Conservation (phyloP, 2,888 invertebrate species). For the Dasypolia templi region DNA sequence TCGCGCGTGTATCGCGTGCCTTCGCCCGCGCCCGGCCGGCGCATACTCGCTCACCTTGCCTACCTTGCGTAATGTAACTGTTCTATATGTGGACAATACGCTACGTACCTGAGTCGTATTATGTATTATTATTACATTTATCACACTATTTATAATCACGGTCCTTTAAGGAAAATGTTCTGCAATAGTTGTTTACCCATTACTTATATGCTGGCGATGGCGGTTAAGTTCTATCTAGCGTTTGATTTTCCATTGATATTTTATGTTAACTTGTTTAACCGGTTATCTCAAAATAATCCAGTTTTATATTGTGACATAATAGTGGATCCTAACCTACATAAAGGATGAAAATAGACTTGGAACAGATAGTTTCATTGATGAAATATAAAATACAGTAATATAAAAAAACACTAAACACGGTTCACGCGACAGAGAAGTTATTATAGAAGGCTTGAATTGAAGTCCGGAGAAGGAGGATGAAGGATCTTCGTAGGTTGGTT, state of each 20-base stretch:
- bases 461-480: too few relatives aligned
- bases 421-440: too few relatives aligned
- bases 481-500: too few relatives aligned
- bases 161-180: slow-evolving; percentile 29
- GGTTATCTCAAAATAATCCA: slow-evolving; percentile 13
- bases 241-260: slow-evolving; percentile 37
- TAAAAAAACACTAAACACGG: too few relatives aligned
- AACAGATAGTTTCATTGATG: too few relatives aligned
- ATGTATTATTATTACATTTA: slow-evolving; percentile 17
- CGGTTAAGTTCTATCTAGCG: slow-evolving; percentile 23
- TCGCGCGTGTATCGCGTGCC: slow-evolving; percentile 6
- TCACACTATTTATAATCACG: slow-evolving; percentile 23
- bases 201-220: slow-evolving; percentile 8
- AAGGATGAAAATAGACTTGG: too few relatives aligned
- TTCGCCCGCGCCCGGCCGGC: slow-evolving; percentile 11
- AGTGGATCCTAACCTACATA: too few relatives aligned
- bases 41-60: slow-evolving; percentile 42
- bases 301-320: neutral
- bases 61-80: slow-evolving; percentile 29
- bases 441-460: too few relatives aligned
- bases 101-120: slow-evolving; percentile 9
- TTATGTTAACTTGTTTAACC: slow-evolving; percentile 10
- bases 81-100: slow-evolving; percentile 5
- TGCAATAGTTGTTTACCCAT: neutral
- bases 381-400: too few relatives aligned